phyloP scores from a whole-genome alignment of 2,113 vertebrate genomes.

The Eidolon helvum region DNA sequence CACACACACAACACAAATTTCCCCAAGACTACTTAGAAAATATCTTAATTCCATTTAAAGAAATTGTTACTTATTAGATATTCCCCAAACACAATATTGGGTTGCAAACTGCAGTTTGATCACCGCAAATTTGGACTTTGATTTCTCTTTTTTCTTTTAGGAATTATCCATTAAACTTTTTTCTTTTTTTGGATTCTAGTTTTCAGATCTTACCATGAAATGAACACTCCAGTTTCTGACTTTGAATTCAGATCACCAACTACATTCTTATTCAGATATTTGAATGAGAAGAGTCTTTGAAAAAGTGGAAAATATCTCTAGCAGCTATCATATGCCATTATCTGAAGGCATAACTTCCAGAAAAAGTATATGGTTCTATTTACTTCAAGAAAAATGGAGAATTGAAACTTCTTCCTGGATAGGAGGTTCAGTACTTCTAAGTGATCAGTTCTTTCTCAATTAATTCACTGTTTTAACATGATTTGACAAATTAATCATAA shows the following conservation, averaged over 20 bases:
- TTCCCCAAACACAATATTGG: background rate
- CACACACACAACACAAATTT: background rate
- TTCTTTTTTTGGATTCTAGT: background rate
- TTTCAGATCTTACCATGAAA: constrained; percentile 31
- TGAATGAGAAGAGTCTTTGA: background rate
- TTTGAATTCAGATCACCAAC: background rate
- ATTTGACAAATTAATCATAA: background rate
- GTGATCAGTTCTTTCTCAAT: background rate
- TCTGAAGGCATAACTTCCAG: background rate
- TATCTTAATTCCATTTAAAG: background rate
- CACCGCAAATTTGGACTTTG: background rate
- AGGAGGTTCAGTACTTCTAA: background rate
- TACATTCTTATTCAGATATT: background rate
- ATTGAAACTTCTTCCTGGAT: background rate
- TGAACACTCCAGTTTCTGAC: constrained; percentile 21
- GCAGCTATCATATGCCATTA: background rate
- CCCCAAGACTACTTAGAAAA: background rate
- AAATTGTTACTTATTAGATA: background rate
- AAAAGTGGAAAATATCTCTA: background rate
- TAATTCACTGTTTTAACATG: background rate
- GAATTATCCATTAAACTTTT: constrained; percentile 1
- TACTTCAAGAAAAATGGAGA: background rate
- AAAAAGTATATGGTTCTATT: background rate
- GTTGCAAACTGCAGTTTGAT: background rate
- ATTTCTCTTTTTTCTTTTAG: background rate